Conservation (phyloP, 30 jellyfish, hydroid and myxozoan species). For the Pseudorhiza aurosa region DNA sequence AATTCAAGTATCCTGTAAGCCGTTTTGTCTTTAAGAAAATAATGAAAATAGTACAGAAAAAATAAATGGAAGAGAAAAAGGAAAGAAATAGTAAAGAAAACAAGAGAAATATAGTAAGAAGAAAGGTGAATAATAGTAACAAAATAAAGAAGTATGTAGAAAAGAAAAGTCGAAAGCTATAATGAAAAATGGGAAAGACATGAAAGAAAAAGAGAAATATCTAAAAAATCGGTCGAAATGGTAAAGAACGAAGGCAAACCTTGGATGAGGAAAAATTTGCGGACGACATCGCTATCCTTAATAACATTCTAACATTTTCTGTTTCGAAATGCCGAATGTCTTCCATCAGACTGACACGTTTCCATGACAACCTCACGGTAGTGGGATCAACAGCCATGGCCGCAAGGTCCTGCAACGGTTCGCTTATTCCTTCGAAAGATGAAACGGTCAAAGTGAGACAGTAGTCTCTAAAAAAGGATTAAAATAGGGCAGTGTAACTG, state of each 20-base stretch:
- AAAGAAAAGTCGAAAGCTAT: no score
- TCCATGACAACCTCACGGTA: constrained; percentile 53
- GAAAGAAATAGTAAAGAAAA: no score
- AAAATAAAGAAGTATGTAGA: no score
- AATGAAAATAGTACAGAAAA: no score
- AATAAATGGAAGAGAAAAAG: no score
- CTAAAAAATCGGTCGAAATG: no score
- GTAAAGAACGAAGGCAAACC: not conserved
- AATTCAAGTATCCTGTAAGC: no score
- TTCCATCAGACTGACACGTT: constrained; percentile 13
- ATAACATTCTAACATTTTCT: constrained; percentile 10
- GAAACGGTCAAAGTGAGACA: no score
- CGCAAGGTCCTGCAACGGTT: constrained; percentile 10
- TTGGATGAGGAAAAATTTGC: not conserved
- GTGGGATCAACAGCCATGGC: constrained; percentile 25
- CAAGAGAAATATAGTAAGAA: no score
- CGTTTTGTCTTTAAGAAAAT: no score
- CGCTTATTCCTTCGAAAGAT: not conserved
- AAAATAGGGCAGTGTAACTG: not conserved
- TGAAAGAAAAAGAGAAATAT: not conserved
- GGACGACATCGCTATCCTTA: not conserved
- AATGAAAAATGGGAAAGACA: not conserved
- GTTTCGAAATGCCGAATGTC: constrained; percentile 32
- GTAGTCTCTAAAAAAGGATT: no score
- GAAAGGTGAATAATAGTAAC: no score